phyloP scores from a whole-genome alignment of 2,888 invertebrate genomes.

The Noctua janthe region DNA sequence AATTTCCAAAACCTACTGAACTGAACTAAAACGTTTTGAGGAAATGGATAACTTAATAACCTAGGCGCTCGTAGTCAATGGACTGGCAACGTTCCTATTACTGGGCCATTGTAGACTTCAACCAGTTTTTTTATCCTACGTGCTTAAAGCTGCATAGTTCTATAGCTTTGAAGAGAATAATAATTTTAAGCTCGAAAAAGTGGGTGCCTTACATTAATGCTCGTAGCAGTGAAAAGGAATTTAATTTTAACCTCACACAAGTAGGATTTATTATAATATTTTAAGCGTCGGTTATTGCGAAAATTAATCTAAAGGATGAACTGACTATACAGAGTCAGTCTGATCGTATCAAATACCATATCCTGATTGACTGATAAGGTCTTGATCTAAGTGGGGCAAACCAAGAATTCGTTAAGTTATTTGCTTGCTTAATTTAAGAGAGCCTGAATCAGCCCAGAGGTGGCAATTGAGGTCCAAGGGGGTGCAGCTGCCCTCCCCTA shows the following conservation, averaged over 20 bases:
- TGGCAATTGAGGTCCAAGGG: not conserved
- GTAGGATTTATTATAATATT: not conserved
- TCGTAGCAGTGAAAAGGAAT: constrained; percentile 14
- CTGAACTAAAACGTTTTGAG: constrained; percentile 27
- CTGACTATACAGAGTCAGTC: not conserved
- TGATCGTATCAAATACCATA: not conserved
- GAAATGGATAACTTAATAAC: constrained; percentile 53
- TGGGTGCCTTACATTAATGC: constrained; percentile 6
- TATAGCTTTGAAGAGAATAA: constrained; percentile 25
- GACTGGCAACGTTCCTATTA: constrained; percentile 52
- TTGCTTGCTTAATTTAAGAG: not conserved
- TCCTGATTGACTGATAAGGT: not conserved
- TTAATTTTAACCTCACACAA: not conserved
- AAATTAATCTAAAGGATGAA: not conserved
- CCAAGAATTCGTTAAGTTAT: not conserved
- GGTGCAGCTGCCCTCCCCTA: not conserved
- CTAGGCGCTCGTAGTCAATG: constrained; percentile 44
- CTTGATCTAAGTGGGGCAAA: not conserved
- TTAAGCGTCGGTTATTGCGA: not conserved
- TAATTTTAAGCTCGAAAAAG: constrained; percentile 9
- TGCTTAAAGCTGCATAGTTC: constrained; percentile 26
- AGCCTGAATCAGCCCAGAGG: not conserved
- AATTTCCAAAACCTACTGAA: constrained; percentile 14
- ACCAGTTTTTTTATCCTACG: constrained; percentile 34
- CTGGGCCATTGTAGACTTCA: constrained; percentile 44